Evolutionary conservation across 2,113 vertebrate genomes (phyloP).

Genomic region (Smithornis capensis): DNA sequence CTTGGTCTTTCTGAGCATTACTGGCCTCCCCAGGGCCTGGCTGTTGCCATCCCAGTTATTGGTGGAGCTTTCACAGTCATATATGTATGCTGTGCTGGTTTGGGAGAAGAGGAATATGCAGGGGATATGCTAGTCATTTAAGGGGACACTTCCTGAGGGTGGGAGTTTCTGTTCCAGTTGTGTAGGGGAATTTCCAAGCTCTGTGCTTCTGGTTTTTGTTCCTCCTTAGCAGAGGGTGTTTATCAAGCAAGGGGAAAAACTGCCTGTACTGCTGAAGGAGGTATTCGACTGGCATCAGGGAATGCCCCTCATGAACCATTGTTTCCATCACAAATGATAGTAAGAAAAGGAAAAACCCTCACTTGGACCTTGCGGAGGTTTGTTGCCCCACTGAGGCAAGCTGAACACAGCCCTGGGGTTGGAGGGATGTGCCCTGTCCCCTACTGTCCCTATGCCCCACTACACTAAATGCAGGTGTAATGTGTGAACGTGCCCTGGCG

Average conservation of each 20-base stretch:
- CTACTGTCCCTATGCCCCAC: background rate
- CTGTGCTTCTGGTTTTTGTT: background rate
- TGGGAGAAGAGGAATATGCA: background rate
- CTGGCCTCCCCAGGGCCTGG: background rate
- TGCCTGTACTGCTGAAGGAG: background rate
- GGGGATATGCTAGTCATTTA: background rate
- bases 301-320: background rate
- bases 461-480: background rate
- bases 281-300: background rate
- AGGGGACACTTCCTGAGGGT: background rate
- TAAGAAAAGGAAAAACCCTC: background rate
- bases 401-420: background rate
- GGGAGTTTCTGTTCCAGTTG: slow-evolving; percentile 11
- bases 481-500: background rate
- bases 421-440: background rate
- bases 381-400: background rate
- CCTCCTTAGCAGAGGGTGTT: background rate
- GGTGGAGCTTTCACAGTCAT: background rate
- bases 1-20: background rate
- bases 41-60: background rate
- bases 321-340: background rate
- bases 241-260: background rate
- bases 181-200: background rate
- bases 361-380: background rate
- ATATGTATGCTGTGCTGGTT: accelerated